Conservation (phyloP, 2,888 invertebrate species). For the Griposia aprilina region DNA sequence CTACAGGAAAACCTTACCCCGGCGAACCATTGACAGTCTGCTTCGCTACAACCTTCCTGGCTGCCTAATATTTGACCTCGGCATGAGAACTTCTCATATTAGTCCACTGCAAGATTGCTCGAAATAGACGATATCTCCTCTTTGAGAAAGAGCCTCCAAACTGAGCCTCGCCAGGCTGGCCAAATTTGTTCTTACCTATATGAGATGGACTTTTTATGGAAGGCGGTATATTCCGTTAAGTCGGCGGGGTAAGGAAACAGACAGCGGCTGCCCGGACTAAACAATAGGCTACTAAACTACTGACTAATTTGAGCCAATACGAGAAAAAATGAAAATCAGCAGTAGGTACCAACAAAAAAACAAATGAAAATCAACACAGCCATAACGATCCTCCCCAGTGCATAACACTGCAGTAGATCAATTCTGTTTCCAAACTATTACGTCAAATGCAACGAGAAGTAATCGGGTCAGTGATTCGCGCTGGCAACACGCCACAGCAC, state of each 20-base stretch:
- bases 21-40: not conserved
- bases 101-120: not conserved
- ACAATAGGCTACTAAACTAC: not conserved
- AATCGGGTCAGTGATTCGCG: conserved; percentile 74
- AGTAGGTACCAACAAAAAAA: not conserved
- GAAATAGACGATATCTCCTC: not conserved
- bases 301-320: not conserved
- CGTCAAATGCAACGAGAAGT: conserved; percentile 67
- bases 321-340: not conserved
- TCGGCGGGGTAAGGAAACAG: not conserved
- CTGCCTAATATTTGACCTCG: not conserved
- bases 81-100: not conserved
- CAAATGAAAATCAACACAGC: not conserved
- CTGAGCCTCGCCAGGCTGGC: not conserved
- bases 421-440: conserved; percentile 68
- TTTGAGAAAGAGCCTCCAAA: not conserved
- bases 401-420: conserved; percentile 10
- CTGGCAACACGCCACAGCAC: conserved; percentile 74
- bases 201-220: not conserved
- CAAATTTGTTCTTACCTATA: not conserved
- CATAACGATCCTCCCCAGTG: not conserved
- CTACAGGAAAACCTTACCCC: not conserved
- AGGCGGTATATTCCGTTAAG: not conserved
- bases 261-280: not conserved
- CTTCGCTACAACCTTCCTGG: not conserved